A percentile compares a stretch with the other conserved stretches of the same genome.
phyloP scores from a whole-genome alignment of 2,113 vertebrate genomes.

The pig (Sus scrofa) region T2T-Sscrofa CM000812.6:195871001-195871500 shows the following conservation, averaged over 20 bases:
- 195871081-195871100: neutral
- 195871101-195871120: neutral
- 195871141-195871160: neutral
- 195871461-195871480: neutral
- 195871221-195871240: neutral
- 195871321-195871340: slow-evolving; percentile 17
- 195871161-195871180: neutral
- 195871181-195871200: slow-evolving; percentile 23
- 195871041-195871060: slow-evolving; percentile 21
- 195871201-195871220: slow-evolving; percentile 28
- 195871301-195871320: slow-evolving; percentile 13
- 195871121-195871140: neutral
- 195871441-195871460: neutral
- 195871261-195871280: slow-evolving; percentile 12
- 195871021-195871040: neutral
- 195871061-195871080: neutral
- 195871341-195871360: slow-evolving; percentile 39
- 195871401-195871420: neutral
- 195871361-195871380: slow-evolving; percentile 35
- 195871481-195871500: neutral
- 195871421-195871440: neutral
- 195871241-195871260: slow-evolving; percentile 44
- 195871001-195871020: neutral
- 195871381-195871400: neutral
- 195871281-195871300: neutral